Conservation (phyloP, 2,888 invertebrate species). For the Sphinx pinastri region DNA sequence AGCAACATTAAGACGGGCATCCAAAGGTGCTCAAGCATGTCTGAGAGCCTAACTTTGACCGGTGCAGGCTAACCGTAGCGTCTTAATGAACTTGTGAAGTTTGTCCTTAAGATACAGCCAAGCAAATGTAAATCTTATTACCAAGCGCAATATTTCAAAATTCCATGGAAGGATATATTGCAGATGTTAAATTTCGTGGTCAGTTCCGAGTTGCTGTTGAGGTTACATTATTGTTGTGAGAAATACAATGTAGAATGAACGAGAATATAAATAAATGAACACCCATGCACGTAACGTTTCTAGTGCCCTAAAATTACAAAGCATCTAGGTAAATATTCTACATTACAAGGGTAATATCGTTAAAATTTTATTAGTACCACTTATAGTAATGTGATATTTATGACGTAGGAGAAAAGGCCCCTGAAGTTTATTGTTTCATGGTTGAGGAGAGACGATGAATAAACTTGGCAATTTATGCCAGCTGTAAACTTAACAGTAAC, state of each 20-base stretch:
- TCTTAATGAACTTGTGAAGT: slow-evolving; percentile 77
- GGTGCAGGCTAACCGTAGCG: slow-evolving; percentile 68
- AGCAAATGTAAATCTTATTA: slow-evolving; percentile 50
- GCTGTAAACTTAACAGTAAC: slow-evolving; percentile 63
- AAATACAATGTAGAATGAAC: slow-evolving; percentile 35
- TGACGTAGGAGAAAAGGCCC: slow-evolving; percentile 63
- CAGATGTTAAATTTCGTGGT: slow-evolving; percentile 55
- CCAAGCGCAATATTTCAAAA: slow-evolving; percentile 49
- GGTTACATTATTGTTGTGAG: slow-evolving; percentile 39
- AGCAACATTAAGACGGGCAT: slow-evolving; percentile 56
- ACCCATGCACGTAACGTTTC: neutral
- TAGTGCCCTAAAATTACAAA: slow-evolving; percentile 34
- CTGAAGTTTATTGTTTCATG: slow-evolving; percentile 74
- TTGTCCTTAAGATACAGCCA: slow-evolving; percentile 43
- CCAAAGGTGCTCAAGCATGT: slow-evolving; percentile 63
- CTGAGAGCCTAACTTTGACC: slow-evolving; percentile 66
- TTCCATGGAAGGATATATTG: slow-evolving; percentile 37
- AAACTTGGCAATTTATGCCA: slow-evolving; percentile 68
- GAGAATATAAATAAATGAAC: slow-evolving; percentile 25
- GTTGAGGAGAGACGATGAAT: slow-evolving; percentile 66
- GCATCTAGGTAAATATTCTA: slow-evolving; percentile 46
- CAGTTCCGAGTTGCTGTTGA: slow-evolving; percentile 46
- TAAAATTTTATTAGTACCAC: slow-evolving; percentile 71
- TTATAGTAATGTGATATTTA: slow-evolving; percentile 78
- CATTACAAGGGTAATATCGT: slow-evolving; percentile 61